These are phyloP conservation scores for Geothlypis trichas DNA, from an alignment of 2,113 vertebrate species.

Conservation along the genomic window DNA sequence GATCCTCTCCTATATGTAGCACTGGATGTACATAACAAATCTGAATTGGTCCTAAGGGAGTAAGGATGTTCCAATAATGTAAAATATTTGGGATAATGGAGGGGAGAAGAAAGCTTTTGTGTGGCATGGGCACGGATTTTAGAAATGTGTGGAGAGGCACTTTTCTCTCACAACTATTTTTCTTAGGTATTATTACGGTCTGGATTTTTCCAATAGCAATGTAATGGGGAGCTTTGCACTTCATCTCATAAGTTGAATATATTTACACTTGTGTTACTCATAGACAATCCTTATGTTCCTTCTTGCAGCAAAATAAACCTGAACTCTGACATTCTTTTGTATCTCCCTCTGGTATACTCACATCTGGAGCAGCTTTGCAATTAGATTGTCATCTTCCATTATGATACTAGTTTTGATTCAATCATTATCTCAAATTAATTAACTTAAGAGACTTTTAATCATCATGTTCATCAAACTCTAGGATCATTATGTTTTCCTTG, in stretches of 20 bases:
- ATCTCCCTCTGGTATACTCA: background rate
- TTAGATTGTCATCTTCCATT: background rate
- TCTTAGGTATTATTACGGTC: background rate
- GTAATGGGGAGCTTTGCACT: background rate
- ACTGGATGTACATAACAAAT: background rate
- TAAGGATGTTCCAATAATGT: background rate
- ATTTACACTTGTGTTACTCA: background rate
- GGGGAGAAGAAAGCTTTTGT: background rate
- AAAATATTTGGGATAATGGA: background rate
- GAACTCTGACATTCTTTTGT: background rate
- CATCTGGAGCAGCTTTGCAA: background rate
- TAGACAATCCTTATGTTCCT: background rate
- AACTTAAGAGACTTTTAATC: constrained; percentile 14
- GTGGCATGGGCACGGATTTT: background rate
- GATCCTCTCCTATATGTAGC: background rate
- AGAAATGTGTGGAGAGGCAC: background rate
- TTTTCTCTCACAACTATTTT: background rate
- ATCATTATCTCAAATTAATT: constrained; percentile 19
- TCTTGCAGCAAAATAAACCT: background rate
- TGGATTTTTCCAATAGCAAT: background rate
- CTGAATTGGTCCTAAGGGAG: background rate
- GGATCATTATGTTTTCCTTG: background rate
- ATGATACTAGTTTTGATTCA: background rate
- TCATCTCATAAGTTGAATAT: background rate
- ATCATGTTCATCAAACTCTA: background rate